phyloP scores from a whole-genome alignment of 2,888 invertebrate genomes.

The Liposcelis brunnea region DNA sequence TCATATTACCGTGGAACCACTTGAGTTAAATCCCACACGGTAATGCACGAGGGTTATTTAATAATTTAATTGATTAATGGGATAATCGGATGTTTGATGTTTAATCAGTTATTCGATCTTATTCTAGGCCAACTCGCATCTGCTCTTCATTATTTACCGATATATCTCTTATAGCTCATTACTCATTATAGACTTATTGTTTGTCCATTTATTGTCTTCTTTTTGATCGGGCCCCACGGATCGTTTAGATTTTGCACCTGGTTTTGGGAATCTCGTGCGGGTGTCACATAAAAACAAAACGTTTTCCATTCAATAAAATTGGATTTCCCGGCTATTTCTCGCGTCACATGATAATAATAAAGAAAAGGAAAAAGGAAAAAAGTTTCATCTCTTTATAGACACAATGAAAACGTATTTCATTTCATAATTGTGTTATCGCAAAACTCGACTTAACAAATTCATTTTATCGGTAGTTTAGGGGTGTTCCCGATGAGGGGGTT shows the following conservation, averaged over 20 bases:
- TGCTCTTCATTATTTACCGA: background rate
- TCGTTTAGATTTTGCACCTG: background rate
- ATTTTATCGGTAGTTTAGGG: slow-evolving; percentile 1
- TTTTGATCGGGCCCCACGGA: too few relatives aligned
- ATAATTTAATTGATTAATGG: slow-evolving; percentile 7
- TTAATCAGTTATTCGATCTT: slow-evolving; percentile 6
- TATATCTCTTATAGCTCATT: background rate
- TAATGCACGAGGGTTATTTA: slow-evolving; percentile 1
- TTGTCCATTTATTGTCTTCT: background rate
- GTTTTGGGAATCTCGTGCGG: background rate
- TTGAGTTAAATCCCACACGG: too few relatives aligned
- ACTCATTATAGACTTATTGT: slow-evolving; percentile 2
- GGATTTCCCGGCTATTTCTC: too few relatives aligned
- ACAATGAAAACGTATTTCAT: background rate
- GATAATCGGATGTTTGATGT: slow-evolving; percentile 8
- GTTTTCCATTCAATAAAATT: background rate
- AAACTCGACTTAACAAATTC: slow-evolving; percentile 6
- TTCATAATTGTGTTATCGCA: background rate
- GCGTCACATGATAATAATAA: background rate
- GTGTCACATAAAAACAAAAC: background rate
- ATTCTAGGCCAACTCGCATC: slow-evolving; percentile 1
- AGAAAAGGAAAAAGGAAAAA: background rate
- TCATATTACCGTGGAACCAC: too few relatives aligned
- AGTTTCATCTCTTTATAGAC: background rate
- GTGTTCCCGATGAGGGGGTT: slow-evolving; percentile 7